These are phyloP conservation scores for Platysternon megacephalum DNA, from an alignment of 2,113 vertebrate species.

Conservation along the genomic window DNA sequence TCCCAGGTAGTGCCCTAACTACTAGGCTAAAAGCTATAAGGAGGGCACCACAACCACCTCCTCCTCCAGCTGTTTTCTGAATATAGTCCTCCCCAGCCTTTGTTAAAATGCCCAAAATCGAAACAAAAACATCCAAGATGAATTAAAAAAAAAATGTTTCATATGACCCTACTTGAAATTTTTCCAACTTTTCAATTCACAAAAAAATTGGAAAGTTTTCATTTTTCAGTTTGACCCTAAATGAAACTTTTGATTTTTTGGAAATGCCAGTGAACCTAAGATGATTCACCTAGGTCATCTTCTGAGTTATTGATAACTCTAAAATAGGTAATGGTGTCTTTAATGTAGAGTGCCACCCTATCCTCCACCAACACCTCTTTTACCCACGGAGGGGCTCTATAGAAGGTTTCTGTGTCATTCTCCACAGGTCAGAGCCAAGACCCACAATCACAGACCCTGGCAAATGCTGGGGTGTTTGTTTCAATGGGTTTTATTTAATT, in stretches of 20 bases:
- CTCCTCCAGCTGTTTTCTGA: not conserved
- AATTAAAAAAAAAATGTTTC: not conserved
- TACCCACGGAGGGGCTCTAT: not conserved
- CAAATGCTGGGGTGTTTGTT: not conserved
- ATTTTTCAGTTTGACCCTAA: not conserved
- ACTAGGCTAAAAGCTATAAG: not conserved
- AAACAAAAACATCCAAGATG: not conserved
- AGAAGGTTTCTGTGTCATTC: fast-evolving
- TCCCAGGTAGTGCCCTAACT: not conserved
- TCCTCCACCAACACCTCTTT: not conserved
- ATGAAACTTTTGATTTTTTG: not conserved
- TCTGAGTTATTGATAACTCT: not conserved
- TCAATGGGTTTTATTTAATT: conserved; percentile 70
- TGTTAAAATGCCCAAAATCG: not conserved
- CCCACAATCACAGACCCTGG: not conserved
- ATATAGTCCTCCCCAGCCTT: not conserved
- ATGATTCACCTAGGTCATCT: not conserved
- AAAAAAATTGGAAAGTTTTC: not conserved
- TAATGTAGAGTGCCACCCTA: not conserved
- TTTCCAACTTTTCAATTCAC: too few species aligned
- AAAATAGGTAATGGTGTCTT: not conserved
- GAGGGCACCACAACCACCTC: not conserved
- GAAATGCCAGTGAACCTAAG: not conserved
- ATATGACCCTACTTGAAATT: not conserved
- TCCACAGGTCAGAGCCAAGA: not conserved